A percentile compares a stretch with the other conserved stretches of the same genome.
phyloP scores from a whole-genome alignment of 1,140 invertebrate genomes.

The Littorina saxatilis region DNA sequence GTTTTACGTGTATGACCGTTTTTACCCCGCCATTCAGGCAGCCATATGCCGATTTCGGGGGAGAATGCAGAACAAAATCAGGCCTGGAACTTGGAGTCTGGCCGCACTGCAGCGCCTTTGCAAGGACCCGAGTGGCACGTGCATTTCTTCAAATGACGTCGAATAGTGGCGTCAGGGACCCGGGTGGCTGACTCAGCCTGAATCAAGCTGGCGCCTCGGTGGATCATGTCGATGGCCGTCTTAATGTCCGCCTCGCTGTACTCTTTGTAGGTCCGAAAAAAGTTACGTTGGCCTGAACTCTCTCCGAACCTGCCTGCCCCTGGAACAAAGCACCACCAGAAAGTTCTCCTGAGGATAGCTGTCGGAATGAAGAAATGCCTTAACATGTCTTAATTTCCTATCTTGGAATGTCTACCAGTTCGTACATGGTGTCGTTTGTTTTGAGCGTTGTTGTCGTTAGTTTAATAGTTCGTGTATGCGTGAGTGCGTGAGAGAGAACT shows the following conservation, averaged over 20 bases:
- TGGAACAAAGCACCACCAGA: conserved; percentile 18
- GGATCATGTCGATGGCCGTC: conserved; percentile 27
- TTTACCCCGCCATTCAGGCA: too few relatives aligned
- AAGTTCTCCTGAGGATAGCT: conserved; percentile 3
- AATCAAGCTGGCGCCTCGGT: conserved; percentile 1
- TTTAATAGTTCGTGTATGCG: too few relatives aligned
- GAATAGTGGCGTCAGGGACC: neutral
- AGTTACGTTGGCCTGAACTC: neutral
- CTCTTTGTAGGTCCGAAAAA: neutral
- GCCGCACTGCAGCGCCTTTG: neutral
- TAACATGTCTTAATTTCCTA: too few relatives aligned
- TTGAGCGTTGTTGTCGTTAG: too few relatives aligned
- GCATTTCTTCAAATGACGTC: conserved; percentile 10
- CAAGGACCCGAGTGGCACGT: neutral
- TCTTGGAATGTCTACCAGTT: too few relatives aligned
- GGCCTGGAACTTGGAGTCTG: too few relatives aligned
- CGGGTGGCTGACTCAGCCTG: neutral
- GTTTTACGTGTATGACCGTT: too few relatives aligned
- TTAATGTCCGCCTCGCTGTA: conserved; percentile 25
- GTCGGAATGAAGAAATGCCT: too few relatives aligned
- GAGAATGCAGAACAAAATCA: too few relatives aligned
- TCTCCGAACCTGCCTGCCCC: neutral
- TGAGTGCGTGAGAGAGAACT: too few relatives aligned
- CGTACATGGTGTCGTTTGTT: too few relatives aligned
- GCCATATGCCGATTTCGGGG: too few relatives aligned